These are phyloP conservation scores for Caenorhabditis tropicalis DNA, from an alignment of 1,140 invertebrate species.

Conservation along the genomic window DNA sequence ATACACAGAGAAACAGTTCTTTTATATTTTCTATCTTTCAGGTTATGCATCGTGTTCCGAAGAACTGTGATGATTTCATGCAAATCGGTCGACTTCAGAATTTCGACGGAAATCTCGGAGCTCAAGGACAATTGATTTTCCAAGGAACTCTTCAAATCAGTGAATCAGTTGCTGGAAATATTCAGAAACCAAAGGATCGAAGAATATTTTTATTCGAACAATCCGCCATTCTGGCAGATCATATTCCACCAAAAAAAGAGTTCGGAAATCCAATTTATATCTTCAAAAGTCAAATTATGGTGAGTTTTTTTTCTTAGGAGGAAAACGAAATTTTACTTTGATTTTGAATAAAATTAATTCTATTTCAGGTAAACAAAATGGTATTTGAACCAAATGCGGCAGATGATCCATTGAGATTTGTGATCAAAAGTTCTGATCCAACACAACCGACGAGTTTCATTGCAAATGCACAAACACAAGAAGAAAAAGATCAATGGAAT, in stretches of 20 bases:
- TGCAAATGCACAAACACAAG: conserved; percentile 61
- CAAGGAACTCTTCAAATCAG: conserved; percentile 86
- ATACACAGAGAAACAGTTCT: neutral
- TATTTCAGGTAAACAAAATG: conserved; percentile 70
- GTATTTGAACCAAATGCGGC: conserved; percentile 62
- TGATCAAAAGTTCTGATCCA: conserved; percentile 67
- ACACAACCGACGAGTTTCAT: conserved; percentile 64
- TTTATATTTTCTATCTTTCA: conserved; percentile 66
- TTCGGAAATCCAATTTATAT: conserved; percentile 93
- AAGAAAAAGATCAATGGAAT: conserved; percentile 71
- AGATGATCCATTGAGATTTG: conserved; percentile 69
- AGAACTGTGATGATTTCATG: conserved; percentile 99
- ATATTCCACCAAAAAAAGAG: conserved; percentile 81
- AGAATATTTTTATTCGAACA: conserved; percentile 98
- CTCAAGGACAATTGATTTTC: conserved; percentile 91
- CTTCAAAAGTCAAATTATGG: conserved; percentile 95
- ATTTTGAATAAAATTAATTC: neutral
- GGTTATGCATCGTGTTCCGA: conserved; percentile 89
- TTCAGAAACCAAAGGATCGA: conserved; percentile 83
- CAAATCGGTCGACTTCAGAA: conserved; percentile 93
- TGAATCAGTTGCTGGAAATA: conserved; percentile 73
- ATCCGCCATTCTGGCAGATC: conserved; percentile 73
- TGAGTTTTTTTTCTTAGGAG: no score
- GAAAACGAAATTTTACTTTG: no score
- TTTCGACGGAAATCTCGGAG: conserved; percentile 95